A percentile compares a stretch with the other conserved stretches of the same genome.
phyloP scores from a whole-genome alignment of 2,797 vertebrate genomes.

The Natrix natrix region DNA sequence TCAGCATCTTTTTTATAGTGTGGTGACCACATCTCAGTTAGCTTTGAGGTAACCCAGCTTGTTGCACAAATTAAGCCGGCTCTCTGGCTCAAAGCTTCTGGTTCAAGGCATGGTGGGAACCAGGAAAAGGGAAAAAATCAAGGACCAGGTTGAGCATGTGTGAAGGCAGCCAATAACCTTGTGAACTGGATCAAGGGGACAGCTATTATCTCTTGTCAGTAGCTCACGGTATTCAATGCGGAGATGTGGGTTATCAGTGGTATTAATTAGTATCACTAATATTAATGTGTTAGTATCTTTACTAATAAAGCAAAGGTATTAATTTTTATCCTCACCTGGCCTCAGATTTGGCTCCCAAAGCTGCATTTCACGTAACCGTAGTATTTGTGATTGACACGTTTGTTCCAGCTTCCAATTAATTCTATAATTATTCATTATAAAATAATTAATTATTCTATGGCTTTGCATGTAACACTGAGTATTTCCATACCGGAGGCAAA shows the following conservation, averaged over 20 bases:
- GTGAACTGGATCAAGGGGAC: not conserved
- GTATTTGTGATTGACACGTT: not conserved
- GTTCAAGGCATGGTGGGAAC: not conserved
- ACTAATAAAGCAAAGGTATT: not conserved
- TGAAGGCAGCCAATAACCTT: not conserved
- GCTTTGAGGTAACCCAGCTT: not conserved
- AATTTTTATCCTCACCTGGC: not conserved
- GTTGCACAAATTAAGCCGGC: not conserved
- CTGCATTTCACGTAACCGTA: not conserved
- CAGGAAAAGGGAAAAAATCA: not conserved
- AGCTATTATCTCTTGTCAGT: not conserved
- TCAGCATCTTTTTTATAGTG: too few relatives aligned
- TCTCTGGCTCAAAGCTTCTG: not conserved
- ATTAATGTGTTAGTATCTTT: not conserved
- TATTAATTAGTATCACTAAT: not conserved
- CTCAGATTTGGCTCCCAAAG: not conserved
- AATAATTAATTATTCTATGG: not conserved
- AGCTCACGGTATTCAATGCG: not conserved
- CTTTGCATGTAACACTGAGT: not conserved
- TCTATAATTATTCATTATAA: not conserved
- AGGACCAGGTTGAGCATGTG: not conserved
- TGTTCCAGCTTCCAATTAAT: not conserved
- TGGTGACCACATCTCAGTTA: not conserved
- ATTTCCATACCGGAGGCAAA: not conserved
- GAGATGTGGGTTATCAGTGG: not conserved